Evolutionary conservation across 2,113 vertebrate genomes (phyloP).

Genomic region (Tonatia bakeri): DNA sequence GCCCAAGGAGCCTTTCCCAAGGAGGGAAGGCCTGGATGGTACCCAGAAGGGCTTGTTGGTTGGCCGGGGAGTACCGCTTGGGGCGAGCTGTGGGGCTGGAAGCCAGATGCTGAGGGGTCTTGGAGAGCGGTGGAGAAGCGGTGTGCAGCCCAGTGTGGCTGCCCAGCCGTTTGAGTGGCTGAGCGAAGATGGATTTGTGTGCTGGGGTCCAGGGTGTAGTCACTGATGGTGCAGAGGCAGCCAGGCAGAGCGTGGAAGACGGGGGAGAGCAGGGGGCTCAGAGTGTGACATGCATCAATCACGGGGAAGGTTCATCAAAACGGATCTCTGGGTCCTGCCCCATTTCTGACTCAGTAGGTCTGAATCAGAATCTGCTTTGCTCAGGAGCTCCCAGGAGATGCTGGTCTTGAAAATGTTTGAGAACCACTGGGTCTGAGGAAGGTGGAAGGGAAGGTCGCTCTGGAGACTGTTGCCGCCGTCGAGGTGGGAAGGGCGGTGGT

Average conservation of each 20-base stretch:
- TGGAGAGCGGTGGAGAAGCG: background rate
- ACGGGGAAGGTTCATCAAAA: background rate
- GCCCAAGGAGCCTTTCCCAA: background rate
- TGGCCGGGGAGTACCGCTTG: background rate
- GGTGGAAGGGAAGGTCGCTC: background rate
- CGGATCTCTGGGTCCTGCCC: background rate
- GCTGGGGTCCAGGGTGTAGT: background rate
- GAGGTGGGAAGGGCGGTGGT: background rate
- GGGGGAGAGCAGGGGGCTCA: background rate
- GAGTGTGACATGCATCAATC: too few species aligned
- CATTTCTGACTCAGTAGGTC: background rate
- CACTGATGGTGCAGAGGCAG: background rate
- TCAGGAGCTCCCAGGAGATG: background rate
- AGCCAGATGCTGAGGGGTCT: background rate
- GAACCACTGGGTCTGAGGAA: background rate
- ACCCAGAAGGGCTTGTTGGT: background rate
- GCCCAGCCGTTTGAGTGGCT: background rate
- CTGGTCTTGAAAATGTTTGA: background rate
- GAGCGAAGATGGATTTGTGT: background rate
- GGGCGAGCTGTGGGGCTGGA: background rate
- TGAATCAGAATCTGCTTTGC: background rate
- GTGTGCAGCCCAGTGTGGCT: fast-evolving
- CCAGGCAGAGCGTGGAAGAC: background rate
- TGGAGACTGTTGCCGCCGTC: fast-evolving
- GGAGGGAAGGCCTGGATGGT: background rate